Base-by-base conservation (phyloP, 2,113 vertebrate species). In the Geothlypis trichas region DNA sequence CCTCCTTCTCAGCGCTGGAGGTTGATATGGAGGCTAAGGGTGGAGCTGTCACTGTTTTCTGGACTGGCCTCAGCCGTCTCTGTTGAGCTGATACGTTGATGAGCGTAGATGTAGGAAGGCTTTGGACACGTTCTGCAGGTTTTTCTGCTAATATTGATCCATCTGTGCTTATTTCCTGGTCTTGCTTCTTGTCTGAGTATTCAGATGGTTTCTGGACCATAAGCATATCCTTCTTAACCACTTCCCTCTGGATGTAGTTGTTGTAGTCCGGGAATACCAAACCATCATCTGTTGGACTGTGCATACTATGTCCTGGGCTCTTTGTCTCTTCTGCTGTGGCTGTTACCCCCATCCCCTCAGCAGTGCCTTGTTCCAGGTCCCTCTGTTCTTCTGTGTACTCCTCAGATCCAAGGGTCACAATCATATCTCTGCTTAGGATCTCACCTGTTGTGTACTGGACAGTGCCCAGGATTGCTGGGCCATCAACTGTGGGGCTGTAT, bases 241-340 rank as follows among this genome's bases (percentile, higher is more conserved):
- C 22, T 7, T 68, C 52, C 0, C 1, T 22, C 1, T 1, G 17
- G 9, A 17, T 1, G 4, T 7, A 26, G 11, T 69, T 4, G 0
- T 49, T 7, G 11, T 41, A 23, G 8, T 71, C 44, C 7, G 42
- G 55, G 24, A 61, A 24, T 9, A 11, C 5, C 0, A 2, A 15
- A 11, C 5, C 7, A 11, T n/a, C 24, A 55, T 27, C 26, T 19
- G 12, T 30, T 5, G 0, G 14, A 18, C 19, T 19, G 7, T 14
- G 24, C 19, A 11, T 3, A 0, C 11, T 23, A 9, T 18, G 19
- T 54, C 14, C 17, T 10, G 21, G n/a, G 11, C 17, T 33, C 37
- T 66, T 22, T 41, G 37, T 33, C 39, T 7, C 10, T 73, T 44
- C 52, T 46, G 5, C 62, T 31, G 26, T 9, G 21, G 27, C 33